Percentiles rank a stretch among this genome's conserved stretches.
phyloP scores from a whole-genome alignment of 2,888 invertebrate genomes.

The Tineola bisselliella region DNA sequence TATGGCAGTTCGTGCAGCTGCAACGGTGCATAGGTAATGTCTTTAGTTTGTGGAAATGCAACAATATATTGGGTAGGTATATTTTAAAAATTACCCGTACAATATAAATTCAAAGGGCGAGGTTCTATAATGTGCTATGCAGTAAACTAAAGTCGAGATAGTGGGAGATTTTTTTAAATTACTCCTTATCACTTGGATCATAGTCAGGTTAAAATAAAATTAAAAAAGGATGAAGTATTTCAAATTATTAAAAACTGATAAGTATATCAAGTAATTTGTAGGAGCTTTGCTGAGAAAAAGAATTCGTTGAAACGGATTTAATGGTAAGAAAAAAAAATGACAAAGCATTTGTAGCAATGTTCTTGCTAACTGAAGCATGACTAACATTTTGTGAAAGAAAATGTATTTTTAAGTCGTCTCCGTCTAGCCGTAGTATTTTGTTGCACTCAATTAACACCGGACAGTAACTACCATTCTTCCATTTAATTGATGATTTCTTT shows the following conservation, averaged over 20 bases:
- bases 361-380: slow-evolving; percentile 29
- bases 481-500: slow-evolving; percentile 13
- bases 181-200: too few relatives aligned
- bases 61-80: too few relatives aligned
- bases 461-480: slow-evolving; percentile 13
- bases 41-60: background rate
- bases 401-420: slow-evolving; percentile 58
- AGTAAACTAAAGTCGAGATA: too few relatives aligned
- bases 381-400: slow-evolving; percentile 40
- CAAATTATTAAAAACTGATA: background rate
- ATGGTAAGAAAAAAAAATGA: slow-evolving; percentile 6
- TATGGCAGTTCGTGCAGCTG: background rate
- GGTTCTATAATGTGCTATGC: too few relatives aligned
- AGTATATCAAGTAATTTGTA: background rate
- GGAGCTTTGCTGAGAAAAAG: background rate
- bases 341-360: slow-evolving; percentile 17
- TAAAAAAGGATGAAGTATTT: background rate
- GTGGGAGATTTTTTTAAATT: too few relatives aligned
- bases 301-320: background rate
- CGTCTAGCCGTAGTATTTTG: slow-evolving; percentile 42
- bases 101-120: too few relatives aligned
- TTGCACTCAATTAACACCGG: slow-evolving; percentile 43
- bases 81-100: too few relatives aligned
- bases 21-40: background rate
- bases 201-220: too few relatives aligned